phyloP scores from a whole-genome alignment of 2,888 invertebrate genomes.

The Chouioia cunea region DNA sequence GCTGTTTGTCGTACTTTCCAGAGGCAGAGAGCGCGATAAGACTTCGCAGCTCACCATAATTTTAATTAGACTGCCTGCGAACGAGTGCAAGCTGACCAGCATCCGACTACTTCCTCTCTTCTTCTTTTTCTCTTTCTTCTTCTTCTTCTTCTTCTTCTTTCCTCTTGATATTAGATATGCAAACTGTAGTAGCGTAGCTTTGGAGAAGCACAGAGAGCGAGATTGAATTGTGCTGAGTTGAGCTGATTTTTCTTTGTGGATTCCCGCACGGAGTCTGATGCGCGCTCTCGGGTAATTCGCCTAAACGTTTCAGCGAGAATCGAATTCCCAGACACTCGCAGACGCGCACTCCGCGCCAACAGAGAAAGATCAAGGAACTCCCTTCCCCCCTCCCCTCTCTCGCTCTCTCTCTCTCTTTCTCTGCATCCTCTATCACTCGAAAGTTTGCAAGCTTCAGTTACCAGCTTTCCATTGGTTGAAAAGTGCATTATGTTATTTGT shows the following conservation, averaged over 20 bases:
- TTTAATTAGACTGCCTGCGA: slow-evolving; percentile 37
- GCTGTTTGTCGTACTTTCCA: slow-evolving; percentile 36
- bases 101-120: not conserved
- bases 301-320: not conserved
- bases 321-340: too few species aligned
- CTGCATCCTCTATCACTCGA: too few species aligned
- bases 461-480: not conserved
- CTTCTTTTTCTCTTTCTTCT: too few species aligned
- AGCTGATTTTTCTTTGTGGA: slow-evolving; percentile 38
- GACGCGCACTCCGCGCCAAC: too few species aligned
- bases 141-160: too few species aligned
- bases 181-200: slow-evolving; percentile 30
- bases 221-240: slow-evolving; percentile 40
- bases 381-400: too few species aligned
- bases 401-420: not conserved
- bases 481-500: slow-evolving; percentile 10
- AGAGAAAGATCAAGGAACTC: too few species aligned
- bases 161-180: slow-evolving; percentile 36
- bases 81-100: slow-evolving; percentile 26
- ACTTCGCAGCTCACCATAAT: slow-evolving; percentile 26
- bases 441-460: too few species aligned
- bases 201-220: not conserved
- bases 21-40: slow-evolving; percentile 25
- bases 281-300: not conserved
- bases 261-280: not conserved